Conservation (phyloP, 2,888 invertebrate species). For the Amphimallon solstitiale region DNA sequence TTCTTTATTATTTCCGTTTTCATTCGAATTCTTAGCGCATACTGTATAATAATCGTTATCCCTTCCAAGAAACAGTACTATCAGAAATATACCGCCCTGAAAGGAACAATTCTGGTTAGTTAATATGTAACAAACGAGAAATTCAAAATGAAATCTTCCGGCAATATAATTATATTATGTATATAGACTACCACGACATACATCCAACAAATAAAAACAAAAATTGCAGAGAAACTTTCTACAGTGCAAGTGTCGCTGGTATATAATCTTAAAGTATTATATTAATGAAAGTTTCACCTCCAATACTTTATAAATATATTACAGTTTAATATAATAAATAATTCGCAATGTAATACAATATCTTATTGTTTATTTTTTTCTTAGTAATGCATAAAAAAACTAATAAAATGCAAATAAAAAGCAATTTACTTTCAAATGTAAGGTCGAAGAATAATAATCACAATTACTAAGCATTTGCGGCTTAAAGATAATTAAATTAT, state of each 20-base stretch:
- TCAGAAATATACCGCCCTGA: not conserved
- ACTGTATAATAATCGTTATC: not conserved
- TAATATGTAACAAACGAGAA: too few species aligned
- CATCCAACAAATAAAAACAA: too few species aligned
- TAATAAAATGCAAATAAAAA: not conserved
- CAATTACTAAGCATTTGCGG: not conserved
- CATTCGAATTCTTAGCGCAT: not conserved
- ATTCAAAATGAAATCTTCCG: too few species aligned
- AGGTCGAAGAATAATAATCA: conserved; percentile 3
- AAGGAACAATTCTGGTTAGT: not conserved
- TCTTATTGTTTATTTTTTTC: not conserved
- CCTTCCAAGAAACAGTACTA: not conserved
- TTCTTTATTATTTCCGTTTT: not conserved
- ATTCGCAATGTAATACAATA: not conserved
- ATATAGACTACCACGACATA: too few species aligned
- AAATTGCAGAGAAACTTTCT: too few species aligned
- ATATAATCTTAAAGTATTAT: too few species aligned
- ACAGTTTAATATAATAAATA: too few species aligned
- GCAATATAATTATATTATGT: too few species aligned
- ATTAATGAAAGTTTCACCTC: too few species aligned
- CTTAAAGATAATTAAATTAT: too few species aligned
- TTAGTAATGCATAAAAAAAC: not conserved
- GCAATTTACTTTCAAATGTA: conserved; percentile 9
- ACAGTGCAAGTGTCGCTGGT: too few species aligned
- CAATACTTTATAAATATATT: too few species aligned